These are phyloP conservation scores for Aegithalos caudatus DNA, from an alignment of 2,113 vertebrate species.

Conservation along the genomic window DNA sequence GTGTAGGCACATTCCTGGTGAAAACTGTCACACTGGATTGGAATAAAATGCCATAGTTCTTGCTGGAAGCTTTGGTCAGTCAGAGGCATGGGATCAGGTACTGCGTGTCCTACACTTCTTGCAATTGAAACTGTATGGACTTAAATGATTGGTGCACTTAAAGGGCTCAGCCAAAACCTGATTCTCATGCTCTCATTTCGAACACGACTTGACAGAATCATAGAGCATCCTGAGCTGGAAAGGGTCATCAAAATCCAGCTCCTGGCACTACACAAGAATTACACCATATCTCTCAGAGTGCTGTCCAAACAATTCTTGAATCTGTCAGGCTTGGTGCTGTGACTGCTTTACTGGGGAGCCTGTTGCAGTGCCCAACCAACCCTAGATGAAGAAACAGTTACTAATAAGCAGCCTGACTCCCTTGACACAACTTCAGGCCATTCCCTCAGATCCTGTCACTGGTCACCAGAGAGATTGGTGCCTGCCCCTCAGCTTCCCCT, in stretches of 20 bases:
- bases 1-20: background rate
- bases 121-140: background rate
- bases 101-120: background rate
- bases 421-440: background rate
- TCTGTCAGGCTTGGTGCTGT: background rate
- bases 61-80: background rate
- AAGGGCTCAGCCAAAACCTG: background rate
- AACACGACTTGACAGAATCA: background rate
- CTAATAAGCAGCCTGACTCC: background rate
- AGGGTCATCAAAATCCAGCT: background rate
- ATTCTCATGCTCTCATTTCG: background rate
- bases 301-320: background rate
- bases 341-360: background rate
- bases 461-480: background rate
- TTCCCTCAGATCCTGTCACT: background rate
- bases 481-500: rapidly evolving
- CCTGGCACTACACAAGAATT: too few relatives aligned
- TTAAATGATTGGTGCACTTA: background rate
- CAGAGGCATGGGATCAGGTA: background rate
- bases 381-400: background rate
- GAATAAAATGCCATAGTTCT: background rate
- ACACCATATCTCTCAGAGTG: rapidly evolving
- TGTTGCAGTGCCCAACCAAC: background rate
- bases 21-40: background rate
- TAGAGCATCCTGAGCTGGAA: background rate